Conservation (phyloP, 2,888 invertebrate genomes). For the Phorcus lineatus region DNA sequence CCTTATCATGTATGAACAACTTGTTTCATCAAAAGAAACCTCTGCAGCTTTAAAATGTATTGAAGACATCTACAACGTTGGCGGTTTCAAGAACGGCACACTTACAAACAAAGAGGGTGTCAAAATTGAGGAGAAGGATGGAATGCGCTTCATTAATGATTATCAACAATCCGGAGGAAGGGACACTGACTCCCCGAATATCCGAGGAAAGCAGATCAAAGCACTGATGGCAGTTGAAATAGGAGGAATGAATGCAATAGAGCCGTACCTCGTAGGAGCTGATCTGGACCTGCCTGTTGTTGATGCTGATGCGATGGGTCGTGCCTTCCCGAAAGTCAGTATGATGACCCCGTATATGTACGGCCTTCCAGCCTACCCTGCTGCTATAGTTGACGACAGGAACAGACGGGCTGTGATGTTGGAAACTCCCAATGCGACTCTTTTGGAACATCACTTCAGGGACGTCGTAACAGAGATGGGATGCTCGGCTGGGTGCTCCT, state of each 20-base stretch:
- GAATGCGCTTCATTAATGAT: slow-evolving; percentile 50
- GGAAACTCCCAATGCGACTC: slow-evolving; percentile 50
- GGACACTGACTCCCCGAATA: neutral
- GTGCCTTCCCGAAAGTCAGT: slow-evolving; percentile 69
- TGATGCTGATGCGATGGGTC: slow-evolving; percentile 71
- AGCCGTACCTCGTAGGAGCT: slow-evolving; percentile 64
- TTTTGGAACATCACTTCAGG: slow-evolving; percentile 64
- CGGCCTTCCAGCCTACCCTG: slow-evolving; percentile 58
- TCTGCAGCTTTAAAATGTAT: slow-evolving; percentile 49
- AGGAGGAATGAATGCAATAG: slow-evolving; percentile 68
- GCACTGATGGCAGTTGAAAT: slow-evolving; percentile 66
- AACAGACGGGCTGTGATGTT: slow-evolving; percentile 58
- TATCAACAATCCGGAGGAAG: slow-evolving; percentile 32
- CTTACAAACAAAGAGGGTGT: slow-evolving; percentile 37
- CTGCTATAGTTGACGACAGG: slow-evolving; percentile 56
- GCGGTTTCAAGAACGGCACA: slow-evolving; percentile 43
- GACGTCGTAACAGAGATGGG: slow-evolving; percentile 64
- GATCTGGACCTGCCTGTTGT: slow-evolving; percentile 60
- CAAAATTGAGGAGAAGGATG: slow-evolving; percentile 39
- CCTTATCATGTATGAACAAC: slow-evolving; percentile 58
- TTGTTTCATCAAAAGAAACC: slow-evolving; percentile 54
- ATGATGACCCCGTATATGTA: slow-evolving; percentile 62
- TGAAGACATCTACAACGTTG: slow-evolving; percentile 46
- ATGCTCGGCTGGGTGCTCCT: slow-evolving; percentile 53
- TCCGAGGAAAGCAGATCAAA: neutral